phyloP scores from a whole-genome alignment of 2,888 invertebrate genomes.

The Trachelus stipa region DNA sequence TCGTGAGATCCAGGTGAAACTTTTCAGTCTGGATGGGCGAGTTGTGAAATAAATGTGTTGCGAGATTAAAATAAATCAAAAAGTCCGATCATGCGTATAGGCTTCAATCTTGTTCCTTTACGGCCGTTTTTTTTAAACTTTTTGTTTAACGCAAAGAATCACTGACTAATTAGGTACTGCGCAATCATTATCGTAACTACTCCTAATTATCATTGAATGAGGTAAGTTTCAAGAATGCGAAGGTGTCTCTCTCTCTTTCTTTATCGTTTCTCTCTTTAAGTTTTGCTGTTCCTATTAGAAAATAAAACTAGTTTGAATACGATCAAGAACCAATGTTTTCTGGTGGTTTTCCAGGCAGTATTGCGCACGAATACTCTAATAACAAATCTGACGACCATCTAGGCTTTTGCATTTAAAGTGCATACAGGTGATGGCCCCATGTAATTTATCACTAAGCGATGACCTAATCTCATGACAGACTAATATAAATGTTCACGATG shows the following conservation, averaged over 20 bases:
- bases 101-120: background rate
- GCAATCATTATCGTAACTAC: background rate
- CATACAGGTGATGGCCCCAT: constrained; percentile 6
- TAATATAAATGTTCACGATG: constrained; percentile 10
- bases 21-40: background rate
- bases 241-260: background rate
- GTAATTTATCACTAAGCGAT: constrained; percentile 15
- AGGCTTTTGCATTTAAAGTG: constrained; percentile 3
- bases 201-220: background rate
- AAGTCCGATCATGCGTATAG: background rate
- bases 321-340: background rate
- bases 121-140: background rate
- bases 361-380: background rate
- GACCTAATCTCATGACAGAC: constrained; percentile 17
- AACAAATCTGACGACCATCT: background rate
- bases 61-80: background rate
- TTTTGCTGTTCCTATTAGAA: background rate
- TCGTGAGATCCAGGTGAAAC: background rate
- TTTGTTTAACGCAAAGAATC: background rate
- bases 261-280: background rate
- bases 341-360: background rate
- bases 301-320: background rate
- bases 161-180: background rate
- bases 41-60: background rate
- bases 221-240: background rate